Base-by-base conservation (phyloP, 2,113 vertebrate species). In the Beaufortia kweichowensis region DNA sequence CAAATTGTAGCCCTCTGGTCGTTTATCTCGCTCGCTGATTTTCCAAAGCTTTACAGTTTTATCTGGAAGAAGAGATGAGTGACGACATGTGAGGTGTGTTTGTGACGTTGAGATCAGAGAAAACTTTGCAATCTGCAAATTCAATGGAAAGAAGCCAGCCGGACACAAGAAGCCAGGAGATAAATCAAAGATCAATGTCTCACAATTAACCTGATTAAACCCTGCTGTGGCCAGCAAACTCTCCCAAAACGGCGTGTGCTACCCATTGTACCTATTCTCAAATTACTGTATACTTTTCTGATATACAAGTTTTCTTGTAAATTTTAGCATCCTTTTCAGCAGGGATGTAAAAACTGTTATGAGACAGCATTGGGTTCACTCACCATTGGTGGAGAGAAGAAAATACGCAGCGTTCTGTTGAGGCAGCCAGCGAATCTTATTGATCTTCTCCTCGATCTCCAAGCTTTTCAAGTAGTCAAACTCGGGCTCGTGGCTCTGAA, bases 361-460 rank as follows among this genome's bases (percentile, higher is more conserved):
- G 15, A 21, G 31, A 14, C 50, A 19, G 68, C 46, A 53, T 21
- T 1, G 12, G 21, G 29, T 69, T 14, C 53, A 9, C 79, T 67
- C 88, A 94, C 95, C 95, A 2, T 96, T 95, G 79, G 95, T 95
- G 85, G 95, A 96, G 82, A 96, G 93, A 63, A 96, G 92, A 84
- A 94, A 96, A 81, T 95, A 95, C 21, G 95, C 94, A 3, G 94
- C 94, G 1, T 95, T 96, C 81, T 96, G 95, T 82, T 96, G 95
- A 0, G 94, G 94, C 76, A 96, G 94, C 95, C 95, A 96, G 91
- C 94, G 92, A 21, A 96, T 96, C 90, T 95, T 95, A 69, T 96
- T 96, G 89, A 96, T 96, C 90, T 96, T 96, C 91, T 95, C 95
- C 88, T 96, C 95, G 0, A 96, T 96, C 89, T 96, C 95, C 88